A percentile compares a stretch with the other conserved stretches of the same genome.
Conservation (phyloP, 2,888 invertebrate species). For the Dicyrtomina minuta region DNA sequence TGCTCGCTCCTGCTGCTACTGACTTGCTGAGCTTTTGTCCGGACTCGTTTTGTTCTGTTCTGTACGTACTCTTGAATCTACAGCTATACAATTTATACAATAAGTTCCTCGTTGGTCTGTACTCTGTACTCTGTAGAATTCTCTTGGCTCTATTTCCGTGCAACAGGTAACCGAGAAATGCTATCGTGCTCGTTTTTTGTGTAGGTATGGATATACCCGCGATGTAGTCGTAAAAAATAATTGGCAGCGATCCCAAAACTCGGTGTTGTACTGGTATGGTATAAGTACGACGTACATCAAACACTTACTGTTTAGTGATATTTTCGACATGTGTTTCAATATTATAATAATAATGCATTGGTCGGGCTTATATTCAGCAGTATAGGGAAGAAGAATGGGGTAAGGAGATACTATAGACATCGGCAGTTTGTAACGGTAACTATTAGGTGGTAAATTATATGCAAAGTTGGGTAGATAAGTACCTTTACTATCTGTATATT, state of each 20-base stretch:
- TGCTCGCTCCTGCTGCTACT: neutral
- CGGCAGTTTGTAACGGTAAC: no score
- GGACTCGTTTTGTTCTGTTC: neutral
- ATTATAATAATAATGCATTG: no score
- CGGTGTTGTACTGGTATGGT: neutral
- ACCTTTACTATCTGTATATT: no score
- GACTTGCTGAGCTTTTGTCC: slow-evolving; percentile 19
- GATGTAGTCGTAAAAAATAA: slow-evolving; percentile 47
- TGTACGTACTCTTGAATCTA: neutral
- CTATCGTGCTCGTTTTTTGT: neutral
- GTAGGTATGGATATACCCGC: slow-evolving; percentile 7
- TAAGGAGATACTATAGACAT: no score
- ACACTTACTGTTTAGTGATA: no score
- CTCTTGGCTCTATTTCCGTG: slow-evolving; percentile 4
- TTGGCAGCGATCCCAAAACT: slow-evolving; percentile 51
- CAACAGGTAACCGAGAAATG: slow-evolving; percentile 20
- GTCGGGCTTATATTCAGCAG: no score
- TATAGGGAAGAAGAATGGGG: no score
- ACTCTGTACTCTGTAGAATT: no score
- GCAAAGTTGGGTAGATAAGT: no score
- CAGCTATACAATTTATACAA: neutral
- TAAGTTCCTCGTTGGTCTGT: neutral
- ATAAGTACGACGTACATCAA: no score
- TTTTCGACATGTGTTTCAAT: no score
- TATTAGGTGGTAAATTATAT: no score